Base-by-base conservation (phyloP, 2,113 vertebrate genomes). In the Tetraodon nigroviridis region DNA sequence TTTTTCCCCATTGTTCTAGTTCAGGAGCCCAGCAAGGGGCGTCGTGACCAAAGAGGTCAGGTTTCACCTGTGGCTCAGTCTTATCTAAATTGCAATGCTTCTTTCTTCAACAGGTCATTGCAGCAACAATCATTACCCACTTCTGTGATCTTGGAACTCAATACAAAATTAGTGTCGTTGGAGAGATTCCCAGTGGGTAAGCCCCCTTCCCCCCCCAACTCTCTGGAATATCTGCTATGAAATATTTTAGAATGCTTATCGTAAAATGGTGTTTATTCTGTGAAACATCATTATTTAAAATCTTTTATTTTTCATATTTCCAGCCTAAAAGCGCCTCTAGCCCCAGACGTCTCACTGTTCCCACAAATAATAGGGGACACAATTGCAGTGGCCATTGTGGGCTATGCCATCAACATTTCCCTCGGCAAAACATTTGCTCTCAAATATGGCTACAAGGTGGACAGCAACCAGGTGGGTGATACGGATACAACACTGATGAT, bases 381-480 rank as follows among this genome's bases (percentile, higher is more conserved):
- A 21, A 94, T 98, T 7, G 90, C 95, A 51, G 83, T 98, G 0
- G 94, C 94, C 0, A 89, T 98, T 24, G 95, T 98, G 18, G 90
- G 92, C 45, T 98, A 93, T 0, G 94, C 94, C 87, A 93, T 98
- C 51, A 92, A 84, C 76, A 95, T 98, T 81, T 98, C 95, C 0
- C 75, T 98, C 55, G 94, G 93, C 45, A 97, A 97, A 88, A 98
- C 93, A 44, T 97, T 98, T 73, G 93, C 90, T 44, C 87, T 96
- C 55, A 95, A 93, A 84, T 89, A 98, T 0, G 93, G 94, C 62
- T 98, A 98, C 89, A 93, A 93, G 49, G 93, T 98, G 80, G 93
- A 98, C 69, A 96, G 93, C 87, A 98, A 95, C 83, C 95, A 98
- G 93, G 96, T 98, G 81, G 83, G 82, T 16, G 50, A 50, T 14